Base-by-base conservation (phyloP, 2,888 invertebrate genomes). In the Nymphalis urticae region DNA sequence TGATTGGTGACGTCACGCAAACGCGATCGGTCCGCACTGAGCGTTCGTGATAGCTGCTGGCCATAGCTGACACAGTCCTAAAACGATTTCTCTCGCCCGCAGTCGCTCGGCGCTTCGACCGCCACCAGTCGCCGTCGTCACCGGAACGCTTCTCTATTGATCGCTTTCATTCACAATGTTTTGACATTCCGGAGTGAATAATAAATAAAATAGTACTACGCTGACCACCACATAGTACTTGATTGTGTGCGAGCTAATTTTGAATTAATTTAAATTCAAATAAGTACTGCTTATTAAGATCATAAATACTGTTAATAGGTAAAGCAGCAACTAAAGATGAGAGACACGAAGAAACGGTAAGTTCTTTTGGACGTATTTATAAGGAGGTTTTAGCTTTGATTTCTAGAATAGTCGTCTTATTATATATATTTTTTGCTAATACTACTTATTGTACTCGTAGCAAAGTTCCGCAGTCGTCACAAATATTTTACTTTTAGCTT, bases 81-180 rank as follows among this genome's bases (percentile, higher is more conserved):
- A 27, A 36, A 27, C 56, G 59, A 24, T 51, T 65, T 24, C 61
- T 53, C 54, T 48, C 19, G 54, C 51, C 74, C 73, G 72, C 77
- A 78, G 72, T 75, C 78, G 76, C 75, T 75, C 72, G 76, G 75
- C 72, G 76, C 72, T 71, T 61, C 74, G 67, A 54, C 70, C 74
- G 72, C 73, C 66, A 68, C 24, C 69, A 73, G 69, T 58, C 73
- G 75, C 74, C 73, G 75, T 32, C 27, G 6, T 5, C 74, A 6
- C 27, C 27, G 27, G 27, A 70, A 56, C 61, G 72, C 68, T 70
- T 73, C 73, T 76, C 69, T 83, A 85, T 85, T 79, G 83, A 85
- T 83, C 82, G 78, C 71, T 68, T 78, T 77, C 80, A 83, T 83
- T 84, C 79, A 85, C 78, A 81, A 83, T 85, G 82, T 83, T 85